phyloP scores from a whole-genome alignment of 2,888 invertebrate species.

The Chrysopilus asiliformis region DNA sequence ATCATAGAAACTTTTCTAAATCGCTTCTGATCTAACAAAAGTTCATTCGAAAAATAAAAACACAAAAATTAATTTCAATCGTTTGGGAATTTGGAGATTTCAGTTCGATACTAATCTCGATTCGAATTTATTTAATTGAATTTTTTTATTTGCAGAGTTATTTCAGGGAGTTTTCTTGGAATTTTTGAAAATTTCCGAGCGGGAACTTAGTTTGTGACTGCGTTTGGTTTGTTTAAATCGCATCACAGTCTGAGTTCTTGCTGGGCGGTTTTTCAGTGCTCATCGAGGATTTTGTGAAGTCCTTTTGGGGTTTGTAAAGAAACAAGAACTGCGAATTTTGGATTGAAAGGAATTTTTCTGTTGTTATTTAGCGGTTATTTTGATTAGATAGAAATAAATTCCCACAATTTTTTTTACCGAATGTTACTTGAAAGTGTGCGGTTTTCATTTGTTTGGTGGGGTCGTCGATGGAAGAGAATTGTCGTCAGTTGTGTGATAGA shows the following conservation, averaged over 20 bases:
- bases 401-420: too few relatives aligned
- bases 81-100: too few relatives aligned
- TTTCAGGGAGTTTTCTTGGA: too few relatives aligned
- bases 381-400: background rate
- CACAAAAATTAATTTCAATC: too few relatives aligned
- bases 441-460: too few relatives aligned
- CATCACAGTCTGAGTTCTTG: slow-evolving; percentile 97
- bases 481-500: too few relatives aligned
- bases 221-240: slow-evolving; percentile 46
- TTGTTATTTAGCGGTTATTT: background rate
- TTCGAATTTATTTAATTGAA: too few relatives aligned
- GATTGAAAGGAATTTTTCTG: slow-evolving; percentile 3
- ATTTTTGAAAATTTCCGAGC: slow-evolving; percentile 33
- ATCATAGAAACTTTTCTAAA: too few relatives aligned
- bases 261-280: slow-evolving; percentile 43
- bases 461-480: too few relatives aligned
- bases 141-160: too few relatives aligned
- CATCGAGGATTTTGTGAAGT: slow-evolving; percentile 20
- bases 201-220: slow-evolving; percentile 73
- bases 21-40: slow-evolving; percentile 3
- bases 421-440: too few relatives aligned
- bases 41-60: background rate
- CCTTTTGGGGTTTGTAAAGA: slow-evolving; percentile 13
- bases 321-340: slow-evolving; percentile 19
- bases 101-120: too few relatives aligned